Conservation (phyloP, 2,888 invertebrate species). For the Apamea epomidion region DNA sequence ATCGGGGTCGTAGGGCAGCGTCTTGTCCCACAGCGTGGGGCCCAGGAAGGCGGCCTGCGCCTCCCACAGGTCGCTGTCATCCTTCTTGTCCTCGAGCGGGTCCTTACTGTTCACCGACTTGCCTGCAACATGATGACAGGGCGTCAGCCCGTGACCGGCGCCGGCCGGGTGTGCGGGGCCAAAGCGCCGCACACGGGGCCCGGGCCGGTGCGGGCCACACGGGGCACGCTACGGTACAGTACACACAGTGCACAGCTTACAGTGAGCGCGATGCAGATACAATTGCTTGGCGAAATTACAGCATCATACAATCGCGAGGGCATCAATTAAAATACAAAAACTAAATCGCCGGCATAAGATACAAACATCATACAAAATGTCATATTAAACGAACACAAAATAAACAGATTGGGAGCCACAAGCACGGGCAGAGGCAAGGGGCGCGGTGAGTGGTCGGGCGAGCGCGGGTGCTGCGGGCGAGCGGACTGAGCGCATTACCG, state of each 20-base stretch:
- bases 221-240: slow-evolving; percentile 16
- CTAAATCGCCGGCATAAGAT: slow-evolving; percentile 25
- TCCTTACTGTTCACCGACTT: slow-evolving; percentile 92
- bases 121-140: slow-evolving; percentile 90
- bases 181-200: slow-evolving; percentile 50
- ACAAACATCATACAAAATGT: slow-evolving; percentile 38
- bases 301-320: slow-evolving; percentile 41
- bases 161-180: slow-evolving; percentile 50
- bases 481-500: slow-evolving; percentile 39
- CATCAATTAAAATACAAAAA: slow-evolving; percentile 30
- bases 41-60: slow-evolving; percentile 98
- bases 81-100: slow-evolving; percentile 93
- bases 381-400: slow-evolving; percentile 31
- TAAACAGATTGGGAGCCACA: slow-evolving; percentile 12
- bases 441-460: background rate
- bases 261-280: slow-evolving; percentile 14
- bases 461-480: background rate
- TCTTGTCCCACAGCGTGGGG: slow-evolving; percentile 98
- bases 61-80: slow-evolving; percentile 97
- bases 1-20: slow-evolving; percentile 97
- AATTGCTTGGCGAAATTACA: slow-evolving; percentile 29
- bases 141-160: slow-evolving; percentile 76
- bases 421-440: slow-evolving; percentile 1
- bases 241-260: slow-evolving; percentile 41
- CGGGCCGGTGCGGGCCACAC: slow-evolving; percentile 30